These are phyloP conservation scores for Phoxinus phoxinus DNA, from an alignment of 2,113 vertebrate species.

Conservation along the genomic window DNA sequence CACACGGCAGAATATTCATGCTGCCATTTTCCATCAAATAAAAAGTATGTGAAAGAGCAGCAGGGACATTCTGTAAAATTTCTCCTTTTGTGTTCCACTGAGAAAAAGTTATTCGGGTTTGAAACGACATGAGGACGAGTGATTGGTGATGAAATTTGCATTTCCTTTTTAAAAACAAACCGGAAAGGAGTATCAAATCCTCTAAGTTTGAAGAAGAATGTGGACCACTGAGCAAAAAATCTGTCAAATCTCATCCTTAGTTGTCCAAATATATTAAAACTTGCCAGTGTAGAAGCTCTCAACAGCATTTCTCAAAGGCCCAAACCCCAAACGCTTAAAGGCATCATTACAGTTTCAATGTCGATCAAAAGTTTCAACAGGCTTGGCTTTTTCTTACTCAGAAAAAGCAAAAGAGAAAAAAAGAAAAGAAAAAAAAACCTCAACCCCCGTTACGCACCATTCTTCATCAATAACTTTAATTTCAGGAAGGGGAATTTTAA, in stretches of 20 bases:
- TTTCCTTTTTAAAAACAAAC: not conserved
- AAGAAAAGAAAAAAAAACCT: slow-evolving; percentile 59
- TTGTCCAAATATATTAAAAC: not conserved
- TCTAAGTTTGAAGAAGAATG: slow-evolving; percentile 12
- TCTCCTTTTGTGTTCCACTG: not conserved
- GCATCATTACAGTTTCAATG: slow-evolving; percentile 75
- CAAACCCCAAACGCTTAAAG: slow-evolving; percentile 54
- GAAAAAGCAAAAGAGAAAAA: slow-evolving; percentile 66
- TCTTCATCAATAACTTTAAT: slow-evolving; percentile 66
- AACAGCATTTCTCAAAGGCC: slow-evolving; percentile 61
- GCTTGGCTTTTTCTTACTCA: slow-evolving; percentile 57
- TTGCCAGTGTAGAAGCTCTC: not conserved
- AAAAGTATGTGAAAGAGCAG: not conserved
- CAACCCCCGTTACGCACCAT: slow-evolving; percentile 62
- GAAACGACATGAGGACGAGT: not conserved
- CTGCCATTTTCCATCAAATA: not conserved
- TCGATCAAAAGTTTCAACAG: slow-evolving; percentile 80
- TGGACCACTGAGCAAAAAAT: slow-evolving; percentile 48
- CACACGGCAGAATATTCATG: not conserved
- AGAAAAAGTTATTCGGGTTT: not conserved
- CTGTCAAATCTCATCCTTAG: slow-evolving; percentile 51
- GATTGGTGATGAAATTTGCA: not conserved
- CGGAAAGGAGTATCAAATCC: not conserved
- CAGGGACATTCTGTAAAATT: not conserved
- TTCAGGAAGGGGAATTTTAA: slow-evolving; percentile 78